phyloP scores from a whole-genome alignment of 2,113 vertebrate genomes.

The Oncorhynchus tshawytscha region DNA sequence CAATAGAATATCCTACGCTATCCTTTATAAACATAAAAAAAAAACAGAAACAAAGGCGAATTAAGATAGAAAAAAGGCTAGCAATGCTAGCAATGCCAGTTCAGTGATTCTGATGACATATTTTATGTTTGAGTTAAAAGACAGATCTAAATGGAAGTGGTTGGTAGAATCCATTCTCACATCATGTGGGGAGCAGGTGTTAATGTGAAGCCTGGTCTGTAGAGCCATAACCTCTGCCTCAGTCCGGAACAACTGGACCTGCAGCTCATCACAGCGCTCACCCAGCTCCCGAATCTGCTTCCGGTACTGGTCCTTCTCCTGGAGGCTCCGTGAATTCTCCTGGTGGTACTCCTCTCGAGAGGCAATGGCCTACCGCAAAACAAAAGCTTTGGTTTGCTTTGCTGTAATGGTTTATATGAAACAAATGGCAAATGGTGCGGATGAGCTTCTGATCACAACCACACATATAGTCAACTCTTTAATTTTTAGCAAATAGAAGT shows the following conservation, averaged over 20 bases:
- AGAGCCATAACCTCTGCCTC: slow-evolving; percentile 79
- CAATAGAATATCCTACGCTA: too few relatives aligned
- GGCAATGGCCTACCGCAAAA: slow-evolving; percentile 73
- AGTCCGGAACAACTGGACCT: slow-evolving; percentile 82
- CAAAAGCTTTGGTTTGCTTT: neutral
- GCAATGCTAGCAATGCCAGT: too few relatives aligned
- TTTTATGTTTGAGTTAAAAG: too few relatives aligned
- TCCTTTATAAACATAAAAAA: too few relatives aligned
- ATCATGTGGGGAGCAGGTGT: slow-evolving; percentile 66
- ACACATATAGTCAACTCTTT: too few relatives aligned
- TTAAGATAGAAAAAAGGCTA: too few relatives aligned
- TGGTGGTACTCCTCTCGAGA: slow-evolving; percentile 76
- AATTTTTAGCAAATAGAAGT: too few relatives aligned
- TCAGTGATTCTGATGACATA: too few relatives aligned
- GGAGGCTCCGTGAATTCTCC: slow-evolving; percentile 77
- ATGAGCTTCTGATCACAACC: too few relatives aligned
- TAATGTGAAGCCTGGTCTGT: slow-evolving; percentile 74
- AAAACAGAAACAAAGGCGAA: too few relatives aligned
- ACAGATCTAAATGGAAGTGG: too few relatives aligned
- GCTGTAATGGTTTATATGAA: neutral
- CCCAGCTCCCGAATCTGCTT: slow-evolving; percentile 82
- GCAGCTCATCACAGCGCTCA: slow-evolving; percentile 80
- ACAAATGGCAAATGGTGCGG: too few relatives aligned
- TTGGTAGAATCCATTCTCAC: slow-evolving; percentile 18
- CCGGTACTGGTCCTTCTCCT: slow-evolving; percentile 84